Percentiles rank a stretch among this genome's conserved stretches.
These are phyloP conservation scores for Podilymbus podiceps DNA, from an alignment of 2,113 vertebrate species.

Conservation along the genomic window DNA sequence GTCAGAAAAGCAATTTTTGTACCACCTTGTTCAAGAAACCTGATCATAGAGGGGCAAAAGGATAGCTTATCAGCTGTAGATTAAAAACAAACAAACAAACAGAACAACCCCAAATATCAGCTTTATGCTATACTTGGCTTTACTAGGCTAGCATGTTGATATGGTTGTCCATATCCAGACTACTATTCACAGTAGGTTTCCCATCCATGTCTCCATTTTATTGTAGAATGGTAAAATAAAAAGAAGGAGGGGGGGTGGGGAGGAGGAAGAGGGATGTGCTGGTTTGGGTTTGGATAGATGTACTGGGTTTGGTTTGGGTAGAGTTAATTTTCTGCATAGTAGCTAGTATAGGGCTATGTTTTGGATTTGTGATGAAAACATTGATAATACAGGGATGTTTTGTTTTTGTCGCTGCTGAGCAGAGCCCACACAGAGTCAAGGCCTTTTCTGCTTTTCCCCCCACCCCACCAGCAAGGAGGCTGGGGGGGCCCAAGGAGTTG, in stretches of 20 bases:
- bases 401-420: no score
- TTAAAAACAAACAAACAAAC: neutral
- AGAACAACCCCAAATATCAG: neutral
- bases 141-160: neutral
- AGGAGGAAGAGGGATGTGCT: neutral
- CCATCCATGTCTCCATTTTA: neutral
- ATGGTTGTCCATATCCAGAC: neutral
- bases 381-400: no score
- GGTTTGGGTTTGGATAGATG: no score
- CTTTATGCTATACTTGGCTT: neutral
- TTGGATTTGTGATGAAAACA: no score
- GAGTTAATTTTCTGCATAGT: no score
- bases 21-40: neutral
- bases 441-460: no score
- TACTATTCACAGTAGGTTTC: neutral
- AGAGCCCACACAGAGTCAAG: no score
- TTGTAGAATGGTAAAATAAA: neutral
- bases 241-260: neutral
- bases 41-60: neutral
- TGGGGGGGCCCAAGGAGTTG: no score
- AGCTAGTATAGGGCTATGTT: no score
- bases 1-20: neutral
- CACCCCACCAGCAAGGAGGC: no score
- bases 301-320: no score
- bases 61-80: neutral